Evolutionary conservation across 1,140 invertebrate genomes (phyloP), one percentile per base, ranked within the genome.

Genomic region (Drosophila serrata): DNA sequence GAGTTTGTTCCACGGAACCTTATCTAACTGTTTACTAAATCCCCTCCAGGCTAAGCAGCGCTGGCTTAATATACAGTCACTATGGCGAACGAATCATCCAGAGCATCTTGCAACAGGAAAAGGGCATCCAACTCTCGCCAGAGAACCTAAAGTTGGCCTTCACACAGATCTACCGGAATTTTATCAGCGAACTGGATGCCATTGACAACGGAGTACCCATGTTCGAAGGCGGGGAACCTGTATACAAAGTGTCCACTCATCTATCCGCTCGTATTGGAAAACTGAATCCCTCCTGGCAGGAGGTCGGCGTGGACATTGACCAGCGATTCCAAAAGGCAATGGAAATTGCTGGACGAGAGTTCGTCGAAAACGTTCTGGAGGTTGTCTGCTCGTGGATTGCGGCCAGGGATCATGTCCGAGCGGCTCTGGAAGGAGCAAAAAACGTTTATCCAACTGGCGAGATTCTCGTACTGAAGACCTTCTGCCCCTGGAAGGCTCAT

Each of bases 161-260:
- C 91, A 94, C 95, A 61, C 96, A 96, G 92, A 94, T 99, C 1
- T 99, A 99, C 93, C 95, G 98, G 65, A 95, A 95, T 55, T 97
- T 99, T 65, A 95, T 99, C 19, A 95, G 97, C 94, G 98, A 99
- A 95, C 94, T 99, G 64, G 99, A 99, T 94, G 98, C 96, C 6
- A 97, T 99, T 64, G 99, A 99, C 93, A 99, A 99, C 94, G 99
- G 99, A 19, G 94, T 99, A 19, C 94, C 95, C 0, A 96, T 97
- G 93, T 93, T 93, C 45, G 81, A 88, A 9, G 95, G 97, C 65
- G 96, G 95, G 2, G 95, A 96, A 90, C 96, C 96, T 24, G 95
- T 94, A 57, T 99, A 99, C 93, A 94, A 93, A 65, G 97, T 99
- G 27, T 94, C 95, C 5, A 98, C 98, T 1, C 94, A 96, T 92